A percentile compares a stretch with the other conserved stretches of the same genome.
These are phyloP conservation scores for Atta cephalotes DNA, from an alignment of 1,140 invertebrate species.

Conservation along the genomic window DNA sequence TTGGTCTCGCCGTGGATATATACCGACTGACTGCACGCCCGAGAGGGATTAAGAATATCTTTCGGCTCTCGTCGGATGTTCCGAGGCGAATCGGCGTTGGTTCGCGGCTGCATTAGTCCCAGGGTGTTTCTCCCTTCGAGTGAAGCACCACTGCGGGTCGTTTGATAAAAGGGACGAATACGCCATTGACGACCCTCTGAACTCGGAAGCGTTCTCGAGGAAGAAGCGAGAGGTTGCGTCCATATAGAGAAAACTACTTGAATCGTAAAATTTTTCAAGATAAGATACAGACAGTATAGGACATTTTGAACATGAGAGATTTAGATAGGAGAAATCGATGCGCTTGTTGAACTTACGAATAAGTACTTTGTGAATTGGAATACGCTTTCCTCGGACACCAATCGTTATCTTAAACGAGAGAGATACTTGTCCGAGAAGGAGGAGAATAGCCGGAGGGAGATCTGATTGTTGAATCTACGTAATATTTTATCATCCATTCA, in stretches of 20 bases:
- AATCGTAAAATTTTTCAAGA: constrained; percentile 55
- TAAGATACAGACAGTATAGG: constrained; percentile 44
- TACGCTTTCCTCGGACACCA: constrained; percentile 18
- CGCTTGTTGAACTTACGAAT: constrained; percentile 39
- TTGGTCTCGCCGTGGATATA: constrained; percentile 75
- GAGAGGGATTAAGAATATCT: constrained; percentile 76
- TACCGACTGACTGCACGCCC: constrained; percentile 67
- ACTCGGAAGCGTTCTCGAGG: constrained; percentile 51
- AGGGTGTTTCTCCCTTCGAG: background rate
- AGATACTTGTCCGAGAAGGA: constrained; percentile 7
- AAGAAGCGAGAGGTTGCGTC: constrained; percentile 6
- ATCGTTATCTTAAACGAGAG: constrained; percentile 36
- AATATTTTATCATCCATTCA: constrained; percentile 43
- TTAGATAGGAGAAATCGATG: constrained; percentile 47
- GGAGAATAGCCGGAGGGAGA: constrained; percentile 15
- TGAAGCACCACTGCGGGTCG: constrained; percentile 64
- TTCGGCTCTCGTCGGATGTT: constrained; percentile 41
- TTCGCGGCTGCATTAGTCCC: background rate
- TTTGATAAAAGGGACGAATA: constrained; percentile 59
- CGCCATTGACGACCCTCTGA: constrained; percentile 64
- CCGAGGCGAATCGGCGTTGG: constrained; percentile 9
- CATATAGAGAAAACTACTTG: background rate
- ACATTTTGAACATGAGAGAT: constrained; percentile 35
- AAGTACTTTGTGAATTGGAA: constrained; percentile 58
- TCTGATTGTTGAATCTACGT: constrained; percentile 30